Evolutionary conservation across 2,797 vertebrate species (phyloP), one percentile per base, ranked within the genome.

Genomic region (Podargus strigoides): DNA sequence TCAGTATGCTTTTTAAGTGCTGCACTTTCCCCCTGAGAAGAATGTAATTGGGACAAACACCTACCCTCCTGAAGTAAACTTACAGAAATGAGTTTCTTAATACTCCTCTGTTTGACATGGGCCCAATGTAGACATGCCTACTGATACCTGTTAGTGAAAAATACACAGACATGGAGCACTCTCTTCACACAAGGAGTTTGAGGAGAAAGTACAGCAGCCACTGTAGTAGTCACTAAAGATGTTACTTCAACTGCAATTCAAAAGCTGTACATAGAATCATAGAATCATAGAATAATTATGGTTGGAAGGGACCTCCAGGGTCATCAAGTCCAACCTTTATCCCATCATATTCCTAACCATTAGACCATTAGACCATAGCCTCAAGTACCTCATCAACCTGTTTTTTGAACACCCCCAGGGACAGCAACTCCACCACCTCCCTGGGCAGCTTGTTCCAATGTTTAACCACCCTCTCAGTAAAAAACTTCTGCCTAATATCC

Each of bases 1-100:
- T 92, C 84, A 93, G 46, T 67, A 67, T 77, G 81, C 69, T 90
- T 92, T 67, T 63, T 30, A 93, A 92, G n/a, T 59, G 11, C n/a
- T 92, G 88, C 37, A 41, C 14, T 94, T 94, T 67, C 59, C 56
- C 3, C 0, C 53, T 34, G 56, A 56, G 80, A 67, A 79, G 66
- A 92, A 70, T 8, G 7, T 24, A 73, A 70, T 0, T 64, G 30
- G 32, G 41, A 83, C 30, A 89, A 90, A 66, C 6, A 20, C 18
- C 16, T 41, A 67, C 11, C 6, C 14, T 68, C 47, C 63, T 52
- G 44, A 84, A 87, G 64, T 60, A 19, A 94, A 27, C 15, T 17
- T 34, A 28, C 5, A 74, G 49, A 70, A 80, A 37, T 5, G 0
- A 41, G 9, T 28, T 67, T 73, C 24, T 73, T 50, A 8, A 59